Base-by-base conservation (phyloP, 2,113 vertebrate genomes). In the Dipodomys ordii region DNA sequence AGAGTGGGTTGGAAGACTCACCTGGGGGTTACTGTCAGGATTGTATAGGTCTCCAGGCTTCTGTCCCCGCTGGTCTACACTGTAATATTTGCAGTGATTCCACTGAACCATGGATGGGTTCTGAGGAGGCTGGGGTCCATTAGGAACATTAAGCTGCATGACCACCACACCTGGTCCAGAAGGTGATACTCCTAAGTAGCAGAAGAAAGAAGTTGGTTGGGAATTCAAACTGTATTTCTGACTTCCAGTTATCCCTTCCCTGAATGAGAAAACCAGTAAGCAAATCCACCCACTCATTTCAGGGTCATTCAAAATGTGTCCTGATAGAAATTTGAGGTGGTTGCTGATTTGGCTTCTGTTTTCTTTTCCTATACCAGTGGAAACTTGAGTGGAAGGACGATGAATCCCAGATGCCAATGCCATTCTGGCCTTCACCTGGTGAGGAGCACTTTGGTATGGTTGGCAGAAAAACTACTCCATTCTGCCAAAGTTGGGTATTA, bases 11-110 rank as follows among this genome's bases (percentile, higher is more conserved):
- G 39, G 53, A 73, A 49, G 23, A 69, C 88, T 95, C 97, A 99
- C 99, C 99, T 99, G 99, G 97, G 98, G 98, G 93, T 97, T 98
- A 97, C 97, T 98, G 91, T 99, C 99, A 18, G 99, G 97, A 97
- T 96, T 99, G 97, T 99, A 99, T 90, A 99, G 98, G 87, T 99
- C 99, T 96, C 98, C 99, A 71, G 99, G 98, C 91, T 99, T 99
- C 98, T 98, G 99, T 69, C 99, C 98, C 95, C 99, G 98, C 97
- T 99, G 99, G 97, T 99, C 99, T 97, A 99, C 98, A 96, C 99
- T 99, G 97, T 99, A 99, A 97, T 99, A 99, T 98, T 99, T 99
- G 98, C 99, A 99, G 85, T 99, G 99, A 98, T 99, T 99, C 99
- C 99, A 99, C 95, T 99, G 99, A 90, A 99, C 99, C 98, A 99